A percentile compares a stretch with the other conserved stretches of the same genome.
phyloP scores from a whole-genome alignment of 2,888 invertebrate species.

The Acanthosepion esculentum region DNA sequence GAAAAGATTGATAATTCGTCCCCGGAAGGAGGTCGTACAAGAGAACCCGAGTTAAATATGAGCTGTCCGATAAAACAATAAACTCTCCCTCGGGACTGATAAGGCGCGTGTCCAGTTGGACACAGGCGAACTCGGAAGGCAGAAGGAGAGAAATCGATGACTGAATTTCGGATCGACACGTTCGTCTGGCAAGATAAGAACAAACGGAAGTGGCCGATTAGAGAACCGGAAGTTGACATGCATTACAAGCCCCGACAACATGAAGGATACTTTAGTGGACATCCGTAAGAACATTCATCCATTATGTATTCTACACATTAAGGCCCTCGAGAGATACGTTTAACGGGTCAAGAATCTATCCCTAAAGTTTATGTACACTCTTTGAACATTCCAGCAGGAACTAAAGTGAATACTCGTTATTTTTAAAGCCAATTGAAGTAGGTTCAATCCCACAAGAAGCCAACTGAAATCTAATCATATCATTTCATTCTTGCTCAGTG shows the following conservation, averaged over 20 bases:
- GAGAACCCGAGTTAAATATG: not conserved
- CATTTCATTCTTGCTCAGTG: no score
- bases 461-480: no score
- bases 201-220: not conserved
- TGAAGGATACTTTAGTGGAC: not conserved
- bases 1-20: not conserved
- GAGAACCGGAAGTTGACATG: not conserved
- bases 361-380: not conserved
- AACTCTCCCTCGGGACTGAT: not conserved
- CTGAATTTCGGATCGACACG: not conserved
- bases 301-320: not conserved
- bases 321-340: not conserved
- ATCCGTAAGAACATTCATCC: slow-evolving; percentile 15
- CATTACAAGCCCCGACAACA: not conserved
- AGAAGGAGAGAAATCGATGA: not conserved
- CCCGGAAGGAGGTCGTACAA: not conserved
- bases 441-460: no score
- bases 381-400: not conserved
- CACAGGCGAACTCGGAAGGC: not conserved
- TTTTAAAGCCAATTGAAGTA: no score
- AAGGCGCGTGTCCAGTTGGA: not conserved
- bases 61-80: slow-evolving; percentile 1
- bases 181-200: not conserved
- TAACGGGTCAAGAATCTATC: not conserved
- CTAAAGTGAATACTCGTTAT: no score